Evolutionary conservation across 2,888 invertebrate genomes (phyloP).

Genomic region (Polyommatus iphigenia): DNA sequence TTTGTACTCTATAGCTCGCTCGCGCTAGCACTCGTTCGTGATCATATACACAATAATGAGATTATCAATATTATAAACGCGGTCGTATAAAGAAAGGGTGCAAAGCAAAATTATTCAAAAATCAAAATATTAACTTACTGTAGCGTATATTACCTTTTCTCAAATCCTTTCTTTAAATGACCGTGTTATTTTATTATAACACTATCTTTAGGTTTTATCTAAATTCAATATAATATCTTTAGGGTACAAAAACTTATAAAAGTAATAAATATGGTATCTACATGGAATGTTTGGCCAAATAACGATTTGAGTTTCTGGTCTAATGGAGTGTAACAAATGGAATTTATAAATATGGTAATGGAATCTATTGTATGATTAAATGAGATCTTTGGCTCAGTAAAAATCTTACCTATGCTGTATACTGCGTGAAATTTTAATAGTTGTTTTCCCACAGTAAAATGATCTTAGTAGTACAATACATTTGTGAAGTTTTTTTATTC

Average conservation of each 20-base stretch:
- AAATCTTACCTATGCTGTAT: background rate
- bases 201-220: background rate
- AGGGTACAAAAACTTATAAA: slow-evolving; percentile 31
- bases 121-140: background rate
- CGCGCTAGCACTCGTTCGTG: background rate
- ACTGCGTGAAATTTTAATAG: background rate
- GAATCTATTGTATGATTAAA: background rate
- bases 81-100: background rate
- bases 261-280: slow-evolving; percentile 13
- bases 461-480: no score
- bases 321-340: background rate
- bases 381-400: slow-evolving; percentile 1
- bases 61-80: background rate
- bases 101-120: background rate
- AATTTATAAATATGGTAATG: background rate
- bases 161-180: background rate
- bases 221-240: background rate
- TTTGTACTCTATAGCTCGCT: background rate
- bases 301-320: background rate
- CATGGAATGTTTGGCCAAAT: slow-evolving; percentile 10
- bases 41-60: background rate
- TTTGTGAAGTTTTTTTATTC: no score
- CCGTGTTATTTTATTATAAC: background rate
- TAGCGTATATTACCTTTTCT: background rate
- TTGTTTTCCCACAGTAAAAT: no score